Base-by-base conservation (phyloP, 2,888 invertebrate genomes). In the Tetrapedia diversipes region DNA sequence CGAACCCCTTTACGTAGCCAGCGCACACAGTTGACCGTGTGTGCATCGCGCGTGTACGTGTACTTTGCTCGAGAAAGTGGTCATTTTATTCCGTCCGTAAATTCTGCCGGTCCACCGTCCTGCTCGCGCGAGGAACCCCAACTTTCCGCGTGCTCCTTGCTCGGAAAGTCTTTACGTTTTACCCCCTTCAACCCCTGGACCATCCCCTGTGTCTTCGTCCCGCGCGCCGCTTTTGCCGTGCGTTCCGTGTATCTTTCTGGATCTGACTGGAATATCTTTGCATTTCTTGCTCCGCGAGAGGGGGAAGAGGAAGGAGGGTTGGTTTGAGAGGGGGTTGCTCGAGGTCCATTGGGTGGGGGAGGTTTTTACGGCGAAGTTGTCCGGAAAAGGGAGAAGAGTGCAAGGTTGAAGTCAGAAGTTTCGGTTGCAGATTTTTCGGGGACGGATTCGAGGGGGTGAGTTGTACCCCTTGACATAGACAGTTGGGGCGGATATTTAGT, bases 51-150 rank as follows among this genome's bases (percentile, higher is more conserved):
- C 1, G n/a, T 60, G 53, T 19, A 64, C 56, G 59, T 79, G 66
- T 77, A 79, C 77, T 79, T 77, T 77, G 72, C 82, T 70, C 68
- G 78, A 80, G 80, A 79, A 80, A 80, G 75, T 78, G 78, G 80
- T 79, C 82, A 79, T 82, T 83, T 83, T 82, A 78, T 80, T 78
- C 67, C 70, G 60, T 78, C 67, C 72, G 78, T 83, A 83, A 84
- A 81, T 84, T 81, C 73, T 51, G 57, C 81, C 72, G 65, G 78
- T 83, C 76, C 78, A 51, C 59, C 57, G 43, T n/a, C 53, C 43
- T n/a, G n/a, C 45, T 22, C 16, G 39, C 39, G 39, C 65, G 61
- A 73, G 61, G 27, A 72, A 47, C 41, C 69, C 24, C 47, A 65
- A 65, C 71, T 75, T 75, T 72, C 57, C 51, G 63, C 61, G 45